phyloP scores from a whole-genome alignment of 2,113 vertebrate genomes.

The Recurvirostra avosetta region DNA sequence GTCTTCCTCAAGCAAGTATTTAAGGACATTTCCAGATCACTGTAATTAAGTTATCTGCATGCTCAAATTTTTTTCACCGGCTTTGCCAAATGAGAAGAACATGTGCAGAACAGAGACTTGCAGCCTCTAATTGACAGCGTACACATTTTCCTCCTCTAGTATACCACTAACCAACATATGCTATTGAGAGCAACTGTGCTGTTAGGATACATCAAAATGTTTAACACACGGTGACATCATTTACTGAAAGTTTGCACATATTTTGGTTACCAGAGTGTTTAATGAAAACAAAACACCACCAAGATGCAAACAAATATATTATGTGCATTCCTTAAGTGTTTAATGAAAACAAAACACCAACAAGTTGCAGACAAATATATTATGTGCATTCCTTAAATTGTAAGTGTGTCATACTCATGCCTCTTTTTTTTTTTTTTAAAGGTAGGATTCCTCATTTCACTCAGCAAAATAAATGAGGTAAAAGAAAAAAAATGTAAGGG shows the following conservation, averaged over 20 bases:
- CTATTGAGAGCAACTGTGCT: neutral
- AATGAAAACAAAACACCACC: neutral
- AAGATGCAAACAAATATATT: neutral
- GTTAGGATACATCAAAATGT: neutral
- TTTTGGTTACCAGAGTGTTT: neutral
- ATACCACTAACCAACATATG: neutral
- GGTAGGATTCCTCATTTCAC: neutral
- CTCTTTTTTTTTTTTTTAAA: neutral
- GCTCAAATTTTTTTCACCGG: neutral
- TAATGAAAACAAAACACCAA: neutral
- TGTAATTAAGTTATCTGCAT: neutral
- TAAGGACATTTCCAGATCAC: neutral
- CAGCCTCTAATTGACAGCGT: neutral
- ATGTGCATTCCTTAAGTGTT: neutral
- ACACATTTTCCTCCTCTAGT: neutral
- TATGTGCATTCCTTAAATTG: neutral
- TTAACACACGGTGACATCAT: neutral
- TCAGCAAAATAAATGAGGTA: neutral
- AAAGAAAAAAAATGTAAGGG: neutral
- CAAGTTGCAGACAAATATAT: neutral
- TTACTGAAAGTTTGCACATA: neutral
- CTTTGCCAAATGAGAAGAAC: neutral
- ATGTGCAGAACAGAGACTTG: neutral
- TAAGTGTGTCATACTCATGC: neutral
- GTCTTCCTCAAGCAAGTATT: neutral